These are phyloP conservation scores for Sarcophaga variegata DNA, from an alignment of 2,888 invertebrate species.

Conservation along the genomic window DNA sequence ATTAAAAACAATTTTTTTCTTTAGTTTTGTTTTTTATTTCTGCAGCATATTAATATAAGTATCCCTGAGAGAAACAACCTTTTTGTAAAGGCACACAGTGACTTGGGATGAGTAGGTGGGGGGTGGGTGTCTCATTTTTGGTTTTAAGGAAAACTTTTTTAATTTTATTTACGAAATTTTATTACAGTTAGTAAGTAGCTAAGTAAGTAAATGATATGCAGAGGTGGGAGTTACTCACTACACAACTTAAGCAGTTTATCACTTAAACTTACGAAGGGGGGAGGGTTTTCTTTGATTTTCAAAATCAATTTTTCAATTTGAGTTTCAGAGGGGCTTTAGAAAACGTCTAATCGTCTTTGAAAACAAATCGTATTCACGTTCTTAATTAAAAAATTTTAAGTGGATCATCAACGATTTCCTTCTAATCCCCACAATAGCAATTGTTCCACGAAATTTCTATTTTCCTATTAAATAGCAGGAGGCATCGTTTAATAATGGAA, in stretches of 20 bases:
- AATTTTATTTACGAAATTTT: constrained; percentile 18
- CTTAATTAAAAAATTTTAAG: too few relatives aligned
- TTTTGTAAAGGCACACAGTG: too few relatives aligned
- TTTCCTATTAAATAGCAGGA: not conserved
- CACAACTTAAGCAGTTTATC: not conserved
- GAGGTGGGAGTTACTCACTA: not conserved
- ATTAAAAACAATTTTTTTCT: not conserved
- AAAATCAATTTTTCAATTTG: too few relatives aligned
- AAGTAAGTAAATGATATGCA: not conserved
- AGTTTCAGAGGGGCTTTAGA: too few relatives aligned
- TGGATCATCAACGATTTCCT: too few relatives aligned
- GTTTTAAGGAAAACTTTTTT: not conserved
- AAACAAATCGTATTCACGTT: too few relatives aligned
- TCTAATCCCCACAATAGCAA: too few relatives aligned
- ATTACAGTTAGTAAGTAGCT: not conserved
- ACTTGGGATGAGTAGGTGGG: not conserved
- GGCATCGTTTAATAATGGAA: not conserved
- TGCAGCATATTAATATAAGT: not conserved
- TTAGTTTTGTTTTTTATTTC: constrained; percentile 1
- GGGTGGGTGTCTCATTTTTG: too few relatives aligned
- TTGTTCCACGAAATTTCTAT: not conserved
- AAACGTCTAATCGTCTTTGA: too few relatives aligned
- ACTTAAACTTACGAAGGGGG: not conserved
- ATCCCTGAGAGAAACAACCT: not conserved
- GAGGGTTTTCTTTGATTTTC: not conserved